Base-by-base conservation (phyloP, 2,888 invertebrate genomes). In the Dynastes grantii region DNA sequence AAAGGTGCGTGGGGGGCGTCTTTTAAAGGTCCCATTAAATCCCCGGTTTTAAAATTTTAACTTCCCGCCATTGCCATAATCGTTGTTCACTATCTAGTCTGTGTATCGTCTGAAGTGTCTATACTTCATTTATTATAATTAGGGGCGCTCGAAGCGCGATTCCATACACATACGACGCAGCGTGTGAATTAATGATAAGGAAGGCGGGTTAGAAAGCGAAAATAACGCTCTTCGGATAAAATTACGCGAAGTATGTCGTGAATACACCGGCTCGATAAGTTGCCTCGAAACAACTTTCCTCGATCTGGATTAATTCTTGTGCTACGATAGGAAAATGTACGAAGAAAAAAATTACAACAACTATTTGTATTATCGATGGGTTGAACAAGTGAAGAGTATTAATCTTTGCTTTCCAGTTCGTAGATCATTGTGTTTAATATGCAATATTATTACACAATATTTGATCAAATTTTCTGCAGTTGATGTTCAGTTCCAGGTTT, bases 111-210 rank as follows among this genome's bases (percentile, higher is more conserved):
- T 58, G 22, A 58, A 58, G 22, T 22, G 55, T 58, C 16, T 58
- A 58, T 16, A 58, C 22, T 58, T 9, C 40, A n/a, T 16, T 67
- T 40, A 40, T 67, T 67, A 67, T 40, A 65, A 65, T 40, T 16
- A 40, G 16, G 9, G n/a, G 40, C 65, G 22, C 65, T 67, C 45
- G 40, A 45, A 67, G 65, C 45, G n/a, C 22, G 45, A 45, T 45
- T 67, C 32, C 63, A 67, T 22, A 45, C 45, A 45, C 8, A n/a
- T 22, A 58, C 8, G 22, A 58, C 16, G 37, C 45, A 45, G 40
- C 45, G 65, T 67, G 65, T 67, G 40, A 67, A 67, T 11, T 67
- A 40, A 45, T 65, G 65, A 65, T 67, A 45, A 67, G 65, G 16
- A 67, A 45, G 45, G 45, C 45, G 65, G 45, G 65, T 67, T 67